Percentiles rank a stretch among this genome's conserved stretches.
Conservation (phyloP, 1,140 invertebrate species). For the Bombus confusus region DNA sequence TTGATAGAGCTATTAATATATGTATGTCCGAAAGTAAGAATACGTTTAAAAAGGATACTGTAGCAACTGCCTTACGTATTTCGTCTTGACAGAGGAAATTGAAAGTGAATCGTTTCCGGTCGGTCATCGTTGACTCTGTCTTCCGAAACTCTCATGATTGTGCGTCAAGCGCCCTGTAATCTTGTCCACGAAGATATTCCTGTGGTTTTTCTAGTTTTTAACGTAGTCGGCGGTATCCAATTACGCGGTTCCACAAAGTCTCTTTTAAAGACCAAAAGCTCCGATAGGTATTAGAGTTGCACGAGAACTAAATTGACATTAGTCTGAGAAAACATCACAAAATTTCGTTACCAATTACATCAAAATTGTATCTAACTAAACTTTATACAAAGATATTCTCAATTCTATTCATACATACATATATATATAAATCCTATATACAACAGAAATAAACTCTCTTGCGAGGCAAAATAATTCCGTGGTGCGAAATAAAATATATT, state of each 20-base stretch:
- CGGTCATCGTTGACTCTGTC: conserved; percentile 32
- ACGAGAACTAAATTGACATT: background rate
- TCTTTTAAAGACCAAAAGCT: background rate
- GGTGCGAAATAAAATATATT: too few species aligned
- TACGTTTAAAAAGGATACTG: background rate
- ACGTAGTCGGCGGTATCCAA: conserved; percentile 40
- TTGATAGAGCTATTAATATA: background rate
- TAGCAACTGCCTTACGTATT: too few species aligned
- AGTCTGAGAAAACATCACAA: background rate
- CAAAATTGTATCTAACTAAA: background rate
- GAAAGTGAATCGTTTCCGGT: conserved; percentile 58
- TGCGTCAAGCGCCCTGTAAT: conserved; percentile 63
- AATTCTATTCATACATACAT: background rate
- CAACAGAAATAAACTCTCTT: too few species aligned
- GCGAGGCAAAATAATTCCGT: too few species aligned
- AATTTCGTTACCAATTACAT: background rate
- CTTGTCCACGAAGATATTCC: conserved; percentile 43
- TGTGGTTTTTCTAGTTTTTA: conserved; percentile 68
- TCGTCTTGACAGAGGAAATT: conserved; percentile 25
- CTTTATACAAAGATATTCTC: background rate
- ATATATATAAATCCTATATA: too few species aligned
- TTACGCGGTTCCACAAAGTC: conserved; percentile 42
- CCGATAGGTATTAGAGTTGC: background rate
- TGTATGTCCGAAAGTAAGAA: background rate
- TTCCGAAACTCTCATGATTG: conserved; percentile 33